Percentiles rank a stretch among this genome's conserved stretches.
Conservation (phyloP, 2,113 vertebrate genomes). For the Haemorhous mexicanus region DNA sequence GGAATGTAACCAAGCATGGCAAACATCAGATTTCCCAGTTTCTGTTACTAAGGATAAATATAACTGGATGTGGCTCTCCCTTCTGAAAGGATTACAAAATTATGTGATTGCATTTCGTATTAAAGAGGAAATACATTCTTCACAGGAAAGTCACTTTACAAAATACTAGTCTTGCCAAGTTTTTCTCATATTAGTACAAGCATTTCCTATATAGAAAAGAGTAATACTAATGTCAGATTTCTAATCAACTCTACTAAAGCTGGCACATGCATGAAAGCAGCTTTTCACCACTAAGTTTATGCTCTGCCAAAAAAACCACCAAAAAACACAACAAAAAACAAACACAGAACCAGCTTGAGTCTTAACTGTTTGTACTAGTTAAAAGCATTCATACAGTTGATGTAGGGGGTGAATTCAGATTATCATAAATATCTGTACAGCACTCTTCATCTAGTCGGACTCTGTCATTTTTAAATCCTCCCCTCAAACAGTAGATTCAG, state of each 20-base stretch:
- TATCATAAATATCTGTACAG: background rate
- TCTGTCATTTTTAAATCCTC: background rate
- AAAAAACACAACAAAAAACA: background rate
- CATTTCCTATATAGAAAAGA: background rate
- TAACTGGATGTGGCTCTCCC: background rate
- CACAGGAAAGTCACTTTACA: slow-evolving; percentile 4
- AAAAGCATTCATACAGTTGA: background rate
- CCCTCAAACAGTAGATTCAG: background rate
- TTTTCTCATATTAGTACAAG: background rate
- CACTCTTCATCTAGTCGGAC: background rate
- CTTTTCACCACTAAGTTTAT: background rate
- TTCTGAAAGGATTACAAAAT: slow-evolving; percentile 35
- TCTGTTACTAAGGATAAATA: background rate
- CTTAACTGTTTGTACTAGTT: background rate
- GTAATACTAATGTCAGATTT: background rate
- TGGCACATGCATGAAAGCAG: background rate
- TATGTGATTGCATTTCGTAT: background rate
- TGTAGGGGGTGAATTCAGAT: background rate
- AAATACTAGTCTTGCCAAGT: slow-evolving; percentile 39
- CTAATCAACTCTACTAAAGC: background rate
- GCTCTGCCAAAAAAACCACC: background rate
- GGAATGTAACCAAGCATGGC: background rate
- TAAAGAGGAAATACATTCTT: slow-evolving; percentile 44
- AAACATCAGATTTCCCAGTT: background rate
- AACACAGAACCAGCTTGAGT: background rate